These are phyloP conservation scores for Siphonodentalium dalli DNA, from an alignment of 2,888 invertebrate genomes.

Conservation along the genomic window DNA sequence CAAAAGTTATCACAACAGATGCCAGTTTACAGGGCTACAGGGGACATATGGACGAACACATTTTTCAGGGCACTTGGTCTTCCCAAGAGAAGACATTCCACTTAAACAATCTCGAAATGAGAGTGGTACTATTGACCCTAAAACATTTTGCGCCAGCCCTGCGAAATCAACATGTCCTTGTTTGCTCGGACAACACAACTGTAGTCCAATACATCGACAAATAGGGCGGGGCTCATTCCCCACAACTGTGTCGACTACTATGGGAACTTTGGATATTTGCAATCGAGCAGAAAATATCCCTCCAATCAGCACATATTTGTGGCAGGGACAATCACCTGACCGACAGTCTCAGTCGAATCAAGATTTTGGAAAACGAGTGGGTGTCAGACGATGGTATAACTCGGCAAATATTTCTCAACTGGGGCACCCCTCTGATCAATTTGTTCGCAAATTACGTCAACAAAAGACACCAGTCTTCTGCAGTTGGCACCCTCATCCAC, in stretches of 20 bases:
- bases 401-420: not conserved
- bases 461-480: not conserved
- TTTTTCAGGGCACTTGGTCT: conserved; percentile 9
- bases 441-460: not conserved
- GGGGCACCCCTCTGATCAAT: conserved; percentile 3
- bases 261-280: conserved; percentile 2
- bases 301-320: conserved; percentile 13
- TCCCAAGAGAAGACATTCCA: not conserved
- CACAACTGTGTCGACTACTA: conserved; percentile 2
- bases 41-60: not conserved
- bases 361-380: conserved; percentile 14
- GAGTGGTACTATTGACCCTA: not conserved
- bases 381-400: not conserved
- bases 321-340: conserved; percentile 11
- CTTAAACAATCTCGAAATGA: conserved; percentile 6
- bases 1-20: not conserved
- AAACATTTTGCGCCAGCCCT: conserved; percentile 1
- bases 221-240: conserved; percentile 5
- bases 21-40: not conserved
- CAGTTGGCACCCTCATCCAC: not conserved
- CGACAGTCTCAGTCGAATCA: conserved; percentile 3
- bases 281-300: not conserved
- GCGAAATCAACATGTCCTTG: conserved; percentile 1
- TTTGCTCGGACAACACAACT: conserved; percentile 11
- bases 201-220: conserved; percentile 16